A percentile compares a stretch with the other conserved stretches of the same genome.
These are phyloP conservation scores for Poecilia wingei DNA, from an alignment of 2,797 vertebrate species.

Conservation along the genomic window DNA sequence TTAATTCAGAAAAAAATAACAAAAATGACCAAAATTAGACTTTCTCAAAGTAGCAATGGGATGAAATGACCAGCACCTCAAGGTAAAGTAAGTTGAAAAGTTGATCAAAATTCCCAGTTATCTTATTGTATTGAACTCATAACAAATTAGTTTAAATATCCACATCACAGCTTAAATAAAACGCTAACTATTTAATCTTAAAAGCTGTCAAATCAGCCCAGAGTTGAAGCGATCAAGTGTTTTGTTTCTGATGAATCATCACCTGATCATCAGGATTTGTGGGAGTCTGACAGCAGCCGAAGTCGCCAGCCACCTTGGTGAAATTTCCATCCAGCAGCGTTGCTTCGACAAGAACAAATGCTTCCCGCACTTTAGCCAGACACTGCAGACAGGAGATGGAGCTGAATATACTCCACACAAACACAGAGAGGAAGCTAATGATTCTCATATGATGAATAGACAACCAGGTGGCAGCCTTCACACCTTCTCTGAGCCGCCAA, in stretches of 20 bases:
- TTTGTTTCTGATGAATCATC: not conserved
- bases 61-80: not conserved
- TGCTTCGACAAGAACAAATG: slow-evolving; percentile 77
- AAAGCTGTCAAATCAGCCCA: not conserved
- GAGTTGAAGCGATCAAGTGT: not conserved
- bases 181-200: not conserved
- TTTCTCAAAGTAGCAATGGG: not conserved
- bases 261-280: slow-evolving; percentile 69
- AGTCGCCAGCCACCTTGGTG: slow-evolving; percentile 71
- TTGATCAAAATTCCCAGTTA: not conserved
- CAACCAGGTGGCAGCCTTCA: slow-evolving; percentile 14
- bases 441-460: not conserved
- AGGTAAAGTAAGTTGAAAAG: not conserved
- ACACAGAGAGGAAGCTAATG: not conserved
- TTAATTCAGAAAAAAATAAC: not conserved
- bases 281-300: slow-evolving; percentile 79
- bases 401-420: not conserved
- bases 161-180: not conserved
- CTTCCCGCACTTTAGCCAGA: slow-evolving; percentile 58
- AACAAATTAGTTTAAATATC: not conserved
- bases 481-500: slow-evolving; percentile 87
- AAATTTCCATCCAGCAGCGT: slow-evolving; percentile 61
- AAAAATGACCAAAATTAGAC: not conserved
- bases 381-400: slow-evolving; percentile 74
- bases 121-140: not conserved